phyloP scores from a whole-genome alignment of 2,113 vertebrate genomes.

The Stegastes partitus region DNA sequence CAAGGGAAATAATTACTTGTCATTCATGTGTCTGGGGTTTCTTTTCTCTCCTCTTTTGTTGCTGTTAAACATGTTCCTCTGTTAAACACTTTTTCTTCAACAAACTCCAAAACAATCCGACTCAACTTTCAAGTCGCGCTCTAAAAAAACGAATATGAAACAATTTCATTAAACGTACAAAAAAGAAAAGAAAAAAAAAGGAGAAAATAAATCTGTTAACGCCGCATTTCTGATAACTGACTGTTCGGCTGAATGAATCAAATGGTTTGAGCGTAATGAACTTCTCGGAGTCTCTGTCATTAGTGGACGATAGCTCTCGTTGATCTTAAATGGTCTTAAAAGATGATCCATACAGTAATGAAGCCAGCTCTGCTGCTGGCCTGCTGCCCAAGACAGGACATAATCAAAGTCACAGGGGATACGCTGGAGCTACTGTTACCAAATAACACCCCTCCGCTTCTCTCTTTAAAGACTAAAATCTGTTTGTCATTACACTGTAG shows the following conservation, averaged over 20 bases:
- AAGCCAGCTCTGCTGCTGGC: constrained; percentile 78
- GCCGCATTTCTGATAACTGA: constrained; percentile 35
- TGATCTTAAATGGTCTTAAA: constrained; percentile 87
- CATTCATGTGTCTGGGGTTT: constrained; percentile 83
- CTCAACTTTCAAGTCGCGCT: constrained; percentile 62
- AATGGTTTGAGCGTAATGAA: constrained; percentile 76
- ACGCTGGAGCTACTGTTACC: constrained; percentile 64
- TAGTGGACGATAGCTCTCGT: constrained; percentile 66
- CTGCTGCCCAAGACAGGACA: constrained; percentile 73
- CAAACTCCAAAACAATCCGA: constrained; percentile 54
- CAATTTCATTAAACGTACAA: constrained; percentile 17
- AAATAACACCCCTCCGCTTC: constrained; percentile 49
- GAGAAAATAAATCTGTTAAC: neutral
- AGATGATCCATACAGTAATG: constrained; percentile 89
- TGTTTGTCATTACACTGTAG: constrained; percentile 50
- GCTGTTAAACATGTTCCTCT: constrained; percentile 79
- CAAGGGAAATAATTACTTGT: constrained; percentile 88
- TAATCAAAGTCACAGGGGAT: constrained; percentile 79
- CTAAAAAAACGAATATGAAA: constrained; percentile 39
- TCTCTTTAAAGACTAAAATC: constrained; percentile 21
- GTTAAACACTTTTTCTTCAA: constrained; percentile 73
- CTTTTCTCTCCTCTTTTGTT: constrained; percentile 76
- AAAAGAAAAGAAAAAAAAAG: neutral
- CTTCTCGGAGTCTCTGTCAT: constrained; percentile 74
- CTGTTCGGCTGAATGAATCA: constrained; percentile 69